phyloP scores from a whole-genome alignment of 2,888 invertebrate species.

The Volucella inflata region DNA sequence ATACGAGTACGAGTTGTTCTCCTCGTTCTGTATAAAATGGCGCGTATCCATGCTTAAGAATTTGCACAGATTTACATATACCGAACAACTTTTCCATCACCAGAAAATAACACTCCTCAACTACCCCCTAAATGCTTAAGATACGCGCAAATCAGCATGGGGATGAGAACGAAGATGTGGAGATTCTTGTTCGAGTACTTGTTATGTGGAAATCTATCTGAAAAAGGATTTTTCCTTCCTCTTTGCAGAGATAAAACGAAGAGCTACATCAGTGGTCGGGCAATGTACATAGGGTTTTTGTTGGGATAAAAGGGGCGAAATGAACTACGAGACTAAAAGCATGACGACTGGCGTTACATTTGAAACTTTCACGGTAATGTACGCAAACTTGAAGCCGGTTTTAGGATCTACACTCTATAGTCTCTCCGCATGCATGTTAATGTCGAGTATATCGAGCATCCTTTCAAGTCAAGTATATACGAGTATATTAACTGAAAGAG shows the following conservation, averaged over 20 bases:
- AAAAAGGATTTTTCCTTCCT: constrained; percentile 6
- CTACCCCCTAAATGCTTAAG: background rate
- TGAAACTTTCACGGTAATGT: constrained; percentile 64
- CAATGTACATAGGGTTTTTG: background rate
- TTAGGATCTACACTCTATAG: constrained; percentile 28
- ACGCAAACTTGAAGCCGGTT: constrained; percentile 57
- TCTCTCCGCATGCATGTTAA: background rate
- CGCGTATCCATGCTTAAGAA: constrained; percentile 46
- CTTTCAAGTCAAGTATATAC: constrained; percentile 48
- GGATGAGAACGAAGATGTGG: background rate
- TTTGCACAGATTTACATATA: constrained; percentile 68
- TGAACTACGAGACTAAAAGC: constrained; percentile 9
- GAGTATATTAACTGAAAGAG: constrained; percentile 29
- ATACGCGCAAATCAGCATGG: constrained; percentile 22
- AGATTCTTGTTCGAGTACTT: constrained; percentile 42
- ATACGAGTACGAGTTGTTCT: constrained; percentile 50
- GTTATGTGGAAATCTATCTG: constrained; percentile 2
- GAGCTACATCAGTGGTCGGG: constrained; percentile 35
- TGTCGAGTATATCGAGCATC: constrained; percentile 54
- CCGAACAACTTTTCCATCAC: constrained; percentile 26
- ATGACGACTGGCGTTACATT: constrained; percentile 44
- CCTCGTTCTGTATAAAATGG: background rate
- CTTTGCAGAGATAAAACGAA: constrained; percentile 16
- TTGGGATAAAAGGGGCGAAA: constrained; percentile 17
- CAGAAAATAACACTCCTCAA: constrained; percentile 33